A percentile compares a stretch with the other conserved stretches of the same genome.
phyloP scores from a whole-genome alignment of 2,888 invertebrate species.

The Agriopis aurantiaria region DNA sequence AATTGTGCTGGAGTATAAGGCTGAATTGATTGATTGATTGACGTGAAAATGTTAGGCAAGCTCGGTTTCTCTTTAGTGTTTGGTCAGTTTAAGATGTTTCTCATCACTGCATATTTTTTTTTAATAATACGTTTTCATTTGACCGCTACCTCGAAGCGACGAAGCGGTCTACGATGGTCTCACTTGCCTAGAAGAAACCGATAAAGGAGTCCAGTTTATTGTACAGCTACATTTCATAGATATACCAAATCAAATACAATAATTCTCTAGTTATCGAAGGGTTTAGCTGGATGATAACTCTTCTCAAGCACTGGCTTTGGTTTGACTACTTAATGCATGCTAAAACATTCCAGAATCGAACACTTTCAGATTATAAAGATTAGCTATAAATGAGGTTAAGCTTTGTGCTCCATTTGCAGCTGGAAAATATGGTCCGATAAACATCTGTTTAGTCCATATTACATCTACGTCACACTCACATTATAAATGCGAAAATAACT shows the following conservation, averaged over 20 bases:
- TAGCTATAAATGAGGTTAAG: constrained; percentile 18
- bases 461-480: not conserved
- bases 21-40: no score
- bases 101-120: not conserved
- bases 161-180: no score
- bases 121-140: no score
- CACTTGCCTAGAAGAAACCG: no score
- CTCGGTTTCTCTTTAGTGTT: no score
- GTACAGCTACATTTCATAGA: not conserved
- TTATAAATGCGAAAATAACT: not conserved
- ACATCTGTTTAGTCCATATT: not conserved
- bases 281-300: constrained; percentile 7
- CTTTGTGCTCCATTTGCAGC: constrained; percentile 3
- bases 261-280: not conserved
- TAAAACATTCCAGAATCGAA: constrained; percentile 6
- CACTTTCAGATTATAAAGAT: constrained; percentile 10
- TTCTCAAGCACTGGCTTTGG: constrained; percentile 1
- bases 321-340: constrained; percentile 7
- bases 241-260: not conserved
- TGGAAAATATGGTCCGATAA: constrained; percentile 9
- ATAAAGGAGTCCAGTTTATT: no score
- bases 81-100: not conserved
- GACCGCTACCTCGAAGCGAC: no score
- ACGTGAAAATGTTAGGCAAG: no score
- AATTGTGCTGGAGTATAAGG: no score